Evolutionary conservation across 2,888 invertebrate genomes (phyloP), one percentile per base, ranked within the genome.

Genomic region (Drosophila anomelani): DNA sequence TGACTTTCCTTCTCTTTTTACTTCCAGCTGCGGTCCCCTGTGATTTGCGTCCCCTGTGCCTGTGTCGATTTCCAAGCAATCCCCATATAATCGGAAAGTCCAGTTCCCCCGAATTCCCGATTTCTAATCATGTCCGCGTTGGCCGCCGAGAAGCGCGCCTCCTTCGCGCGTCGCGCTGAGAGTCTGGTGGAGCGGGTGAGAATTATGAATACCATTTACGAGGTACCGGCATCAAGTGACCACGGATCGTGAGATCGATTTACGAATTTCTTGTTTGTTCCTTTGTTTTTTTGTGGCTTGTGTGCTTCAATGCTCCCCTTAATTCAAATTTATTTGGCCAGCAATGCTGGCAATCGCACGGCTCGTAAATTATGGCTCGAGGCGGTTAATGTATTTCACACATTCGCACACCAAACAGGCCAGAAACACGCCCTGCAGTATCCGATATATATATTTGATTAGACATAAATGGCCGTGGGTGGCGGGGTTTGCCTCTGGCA

Each of bases 101-200:
- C n/a, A 53, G 49, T 13, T 7, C 62, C 43, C 34, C 60, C 34
- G 44, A 44, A 23, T 44, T 46, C 20, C 41, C 4, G 36, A 46
- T 46, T 38, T 23, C 43, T 41, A 61, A 64, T 20, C 60, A 92
- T 92, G 91, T 83, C 92, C 54, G 77, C 87, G 64, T 43, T 78
- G 51, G 91, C 88, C 58, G 88, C 91, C 66, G 89, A 91, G 49
- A 90, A 91, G 83, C 91, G 93, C 66, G 88, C 91, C 70, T 91
- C 91, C 10, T 93, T 93, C 80, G 93, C 93, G 39, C 87, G 93
- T 51, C 91, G 93, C 66, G 93, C 93, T 54, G 93, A 93, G 69
- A 92, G 92, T 79, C 88, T 93, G 72, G 83, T 93, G 85, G 93
- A 93, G 92, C 90, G 92, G 93, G 93, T 93, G 92, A 93, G 92